phyloP scores from a whole-genome alignment of 2,797 vertebrate genomes.

The Brachyalestes nurse region DNA sequence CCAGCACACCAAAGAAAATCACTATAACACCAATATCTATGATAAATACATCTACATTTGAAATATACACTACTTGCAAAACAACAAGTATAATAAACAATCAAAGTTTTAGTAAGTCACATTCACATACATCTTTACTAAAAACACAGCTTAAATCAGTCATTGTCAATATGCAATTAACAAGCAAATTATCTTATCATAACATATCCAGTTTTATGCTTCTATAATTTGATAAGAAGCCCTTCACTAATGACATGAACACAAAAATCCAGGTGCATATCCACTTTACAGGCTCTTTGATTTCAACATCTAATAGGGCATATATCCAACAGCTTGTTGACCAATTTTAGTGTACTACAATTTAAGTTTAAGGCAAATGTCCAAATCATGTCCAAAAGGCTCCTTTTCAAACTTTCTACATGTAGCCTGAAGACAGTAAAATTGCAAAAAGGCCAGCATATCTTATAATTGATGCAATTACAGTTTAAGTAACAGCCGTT shows the following conservation, averaged over 20 bases:
- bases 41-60: slow-evolving; percentile 40
- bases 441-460: slow-evolving; percentile 59
- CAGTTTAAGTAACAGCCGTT: neutral
- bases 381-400: slow-evolving; percentile 70
- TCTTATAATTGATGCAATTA: slow-evolving; percentile 61
- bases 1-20: slow-evolving; percentile 1
- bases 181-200: slow-evolving; percentile 68
- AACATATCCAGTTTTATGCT: slow-evolving; percentile 70
- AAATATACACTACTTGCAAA: slow-evolving; percentile 34
- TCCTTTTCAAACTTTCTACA: slow-evolving; percentile 79
- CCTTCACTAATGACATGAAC: slow-evolving; percentile 71
- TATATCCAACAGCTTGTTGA: neutral
- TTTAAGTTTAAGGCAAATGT: neutral
- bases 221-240: slow-evolving; percentile 77
- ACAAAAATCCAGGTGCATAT: slow-evolving; percentile 36
- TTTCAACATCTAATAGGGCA: neutral
- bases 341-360: neutral
- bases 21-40: neutral
- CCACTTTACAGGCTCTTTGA: neutral
- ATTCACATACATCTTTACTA: slow-evolving; percentile 1
- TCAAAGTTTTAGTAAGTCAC: slow-evolving; percentile 11
- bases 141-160: slow-evolving; percentile 40
- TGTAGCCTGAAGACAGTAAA: slow-evolving; percentile 83
- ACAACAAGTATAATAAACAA: slow-evolving; percentile 4
- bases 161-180: slow-evolving; percentile 68